Evolutionary conservation across 2,888 invertebrate genomes (phyloP), one percentile per base, ranked within the genome.

Genomic region (Himalopsyche anomala): DNA sequence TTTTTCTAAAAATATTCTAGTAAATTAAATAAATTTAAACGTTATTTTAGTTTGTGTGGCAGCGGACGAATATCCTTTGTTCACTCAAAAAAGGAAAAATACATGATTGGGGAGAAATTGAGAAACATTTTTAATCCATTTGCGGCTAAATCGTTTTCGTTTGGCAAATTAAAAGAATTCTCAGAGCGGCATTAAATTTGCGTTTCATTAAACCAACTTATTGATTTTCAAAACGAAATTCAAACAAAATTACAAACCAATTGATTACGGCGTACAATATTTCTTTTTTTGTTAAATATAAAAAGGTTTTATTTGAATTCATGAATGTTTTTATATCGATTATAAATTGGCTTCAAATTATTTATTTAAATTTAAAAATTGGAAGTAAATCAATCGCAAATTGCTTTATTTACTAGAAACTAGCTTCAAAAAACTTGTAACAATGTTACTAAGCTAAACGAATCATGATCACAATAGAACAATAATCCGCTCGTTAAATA

Each of bases 51-150:
- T 51, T 15, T 51, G 2, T 51, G 12, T 51, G 51, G 51, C 51
- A 51, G 51, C 15, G 15, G 15, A 15, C 51, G 8, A 15, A 51
- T 15, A 51, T 51, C 51, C 62, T 62, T 62, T 28, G n/a, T 62
- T 62, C 62, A 62, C 62, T 11, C 19, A 28, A 62, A 28, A n/a
- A 8, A 28, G 19, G 19, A 19, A 62, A 62, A 62, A 62, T 6
- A 62, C 51, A 51, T 51, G 51, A 51, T n/a, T 28, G 62, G 62
- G 28, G 9, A 36, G 15, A 74, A 74, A 36, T 74, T 74, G 74
- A 74, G 74, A 74, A 74, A 74, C 74, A 74, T 74, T 74, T 74
- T 74, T 74, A 74, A 74, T 74, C 74, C 74, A 74, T 74, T 74
- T 74, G 74, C 74, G 74, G 74, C 36, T 74, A 38, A 74, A 74